A percentile compares a stretch with the other conserved stretches of the same genome.
These are phyloP conservation scores for Pseudomyrmex sp. DNA, from an alignment of 1,140 invertebrate species.

Conservation along the genomic window DNA sequence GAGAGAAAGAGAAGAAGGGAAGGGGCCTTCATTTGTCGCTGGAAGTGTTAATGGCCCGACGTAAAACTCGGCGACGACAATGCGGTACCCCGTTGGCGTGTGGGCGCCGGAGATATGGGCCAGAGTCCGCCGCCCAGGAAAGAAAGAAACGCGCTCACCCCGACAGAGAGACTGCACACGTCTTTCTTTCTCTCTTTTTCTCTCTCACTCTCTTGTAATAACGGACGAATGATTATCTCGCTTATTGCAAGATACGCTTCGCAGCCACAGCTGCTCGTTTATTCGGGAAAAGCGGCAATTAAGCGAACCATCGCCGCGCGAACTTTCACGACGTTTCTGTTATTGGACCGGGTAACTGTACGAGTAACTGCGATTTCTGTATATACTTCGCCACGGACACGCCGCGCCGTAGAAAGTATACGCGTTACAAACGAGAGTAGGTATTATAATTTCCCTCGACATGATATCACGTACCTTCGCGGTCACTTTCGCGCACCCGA, in stretches of 20 bases:
- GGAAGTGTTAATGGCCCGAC: constrained; percentile 79
- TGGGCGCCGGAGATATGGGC: constrained; percentile 79
- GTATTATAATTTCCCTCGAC: constrained; percentile 43
- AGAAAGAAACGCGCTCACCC: constrained; percentile 43
- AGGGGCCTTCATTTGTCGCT: constrained; percentile 76
- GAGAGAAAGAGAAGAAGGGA: constrained; percentile 68
- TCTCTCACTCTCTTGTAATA: constrained; percentile 51
- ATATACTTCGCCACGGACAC: constrained; percentile 1
- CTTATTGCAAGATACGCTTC: constrained; percentile 50
- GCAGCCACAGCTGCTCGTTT: constrained; percentile 4
- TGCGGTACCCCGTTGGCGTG: constrained; percentile 66
- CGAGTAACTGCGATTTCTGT: constrained; percentile 46
- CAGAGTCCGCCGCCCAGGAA: constrained; percentile 64
- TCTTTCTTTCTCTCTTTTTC: too few species aligned
- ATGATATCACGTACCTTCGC: constrained; percentile 50
- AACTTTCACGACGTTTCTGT: constrained; percentile 63
- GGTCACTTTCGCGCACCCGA: constrained; percentile 32
- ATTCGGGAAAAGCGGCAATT: constrained; percentile 47
- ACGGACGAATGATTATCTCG: constrained; percentile 56
- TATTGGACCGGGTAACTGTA: not conserved
- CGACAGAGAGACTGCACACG: too few species aligned
- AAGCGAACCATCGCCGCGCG: not conserved
- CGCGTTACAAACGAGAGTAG: constrained; percentile 12
- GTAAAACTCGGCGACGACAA: constrained; percentile 78
- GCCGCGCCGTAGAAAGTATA: constrained; percentile 55